phyloP scores from a whole-genome alignment of 2,888 invertebrate species.

The Toxonevra muliebris region DNA sequence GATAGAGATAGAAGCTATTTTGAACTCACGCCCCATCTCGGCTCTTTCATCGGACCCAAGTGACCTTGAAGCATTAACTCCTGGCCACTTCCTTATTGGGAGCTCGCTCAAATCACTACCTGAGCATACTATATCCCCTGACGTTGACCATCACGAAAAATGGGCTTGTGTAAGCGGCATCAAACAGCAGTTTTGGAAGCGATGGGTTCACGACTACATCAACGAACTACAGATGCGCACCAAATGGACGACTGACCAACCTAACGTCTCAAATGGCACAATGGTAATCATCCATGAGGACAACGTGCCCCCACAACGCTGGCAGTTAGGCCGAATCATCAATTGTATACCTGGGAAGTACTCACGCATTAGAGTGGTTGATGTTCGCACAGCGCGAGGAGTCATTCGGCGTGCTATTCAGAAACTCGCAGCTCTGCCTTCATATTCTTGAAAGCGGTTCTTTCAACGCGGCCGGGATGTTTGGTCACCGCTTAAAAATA shows the following conservation, averaged over 20 bases:
- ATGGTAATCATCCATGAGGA: constrained; percentile 32
- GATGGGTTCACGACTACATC: constrained; percentile 29
- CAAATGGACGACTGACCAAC: constrained; percentile 24
- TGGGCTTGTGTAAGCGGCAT: constrained; percentile 24
- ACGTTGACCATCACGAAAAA: constrained; percentile 12
- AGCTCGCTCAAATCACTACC: no score
- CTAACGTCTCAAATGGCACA: constrained; percentile 15
- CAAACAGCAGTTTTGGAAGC: constrained; percentile 31
- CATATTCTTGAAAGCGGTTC: not conserved
- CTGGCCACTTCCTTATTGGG: no score
- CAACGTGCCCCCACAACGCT: constrained; percentile 20
- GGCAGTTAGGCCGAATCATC: constrained; percentile 14
- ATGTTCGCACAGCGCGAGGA: constrained; percentile 17
- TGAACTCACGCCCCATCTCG: constrained; percentile 30
- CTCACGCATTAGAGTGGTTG: constrained; percentile 17
- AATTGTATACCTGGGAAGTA: constrained; percentile 4
- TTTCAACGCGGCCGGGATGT: constrained; percentile 31
- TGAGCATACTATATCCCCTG: constrained; percentile 7
- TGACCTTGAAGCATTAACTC: constrained; percentile 30
- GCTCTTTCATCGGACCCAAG: constrained; percentile 30
- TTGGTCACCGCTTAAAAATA: no score
- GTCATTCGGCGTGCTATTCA: constrained; percentile 28
- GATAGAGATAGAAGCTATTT: no score
- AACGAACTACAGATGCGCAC: constrained; percentile 30
- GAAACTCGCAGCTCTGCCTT: not conserved